Evolutionary conservation across 2,113 vertebrate genomes (phyloP), one percentile per base, ranked within the genome.

Genomic region (Poeciliopsis occidentalis): DNA sequence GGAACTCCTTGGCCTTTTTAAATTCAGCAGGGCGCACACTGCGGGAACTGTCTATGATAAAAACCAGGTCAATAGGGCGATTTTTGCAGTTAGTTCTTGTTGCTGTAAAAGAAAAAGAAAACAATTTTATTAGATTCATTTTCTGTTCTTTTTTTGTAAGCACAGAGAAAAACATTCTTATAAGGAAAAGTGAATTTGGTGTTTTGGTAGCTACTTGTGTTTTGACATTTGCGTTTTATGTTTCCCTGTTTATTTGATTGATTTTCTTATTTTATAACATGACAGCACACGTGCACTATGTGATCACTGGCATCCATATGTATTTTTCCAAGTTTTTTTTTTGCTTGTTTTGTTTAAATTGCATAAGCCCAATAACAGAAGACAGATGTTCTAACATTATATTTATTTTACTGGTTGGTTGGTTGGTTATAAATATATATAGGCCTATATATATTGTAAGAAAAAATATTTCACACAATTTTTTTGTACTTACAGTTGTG

Each of bases 21-120:
- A 98, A 99, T 80, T 98, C 96, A 4, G 92, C 89, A 1, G 95
- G 95, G 7, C 97, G 94, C 0, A 99, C 97, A 0, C 97, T 98
- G 1, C 97, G 96, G 51, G 97, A 99, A 76, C 97, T 99, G 86
- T 99, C 98, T 0, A 98, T 91, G 75, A 98, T 96, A 83, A 98
- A 99, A 70, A 98, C 96, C 54, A 99, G 82, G 89, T 99, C 98
- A 32, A 98, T 92, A 1, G 97, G 97, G 0, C 89, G 94, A 84
- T 96, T 99, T 91, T 92, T 96, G 91, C 97, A 98, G 73, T 92
- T 90, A 37, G 76, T 66, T 30, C 71, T 79, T 78, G 83, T 61
- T 72, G 81, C 93, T 94, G 88, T 68, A 51, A 68, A 47, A 71
- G 29, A 69, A 69, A 71, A 44, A 71, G 5, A 57, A 24, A n/a